phyloP scores from a whole-genome alignment of 2,113 vertebrate genomes.

The Callospermophilus lateralis region DNA sequence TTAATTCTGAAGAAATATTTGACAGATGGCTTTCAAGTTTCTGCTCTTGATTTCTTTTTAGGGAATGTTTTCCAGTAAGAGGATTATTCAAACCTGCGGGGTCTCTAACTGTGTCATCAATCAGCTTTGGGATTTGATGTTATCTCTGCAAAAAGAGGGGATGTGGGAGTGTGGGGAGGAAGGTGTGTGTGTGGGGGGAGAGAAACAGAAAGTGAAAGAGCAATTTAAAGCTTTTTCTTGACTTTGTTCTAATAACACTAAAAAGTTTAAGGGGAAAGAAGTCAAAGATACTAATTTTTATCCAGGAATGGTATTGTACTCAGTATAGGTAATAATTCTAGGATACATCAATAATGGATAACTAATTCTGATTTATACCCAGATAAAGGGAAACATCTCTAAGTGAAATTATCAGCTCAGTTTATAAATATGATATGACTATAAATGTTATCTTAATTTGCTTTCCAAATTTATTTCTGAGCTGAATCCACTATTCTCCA shows the following conservation, averaged over 20 bases:
- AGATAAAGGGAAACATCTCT: neutral
- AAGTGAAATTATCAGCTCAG: slow-evolving; percentile 1
- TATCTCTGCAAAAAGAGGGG: neutral
- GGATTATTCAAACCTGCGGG: neutral
- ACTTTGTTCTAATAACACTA: neutral
- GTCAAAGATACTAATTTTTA: slow-evolving; percentile 42
- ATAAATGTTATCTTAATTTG: slow-evolving; percentile 20
- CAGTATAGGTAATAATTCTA: neutral
- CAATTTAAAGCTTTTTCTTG: neutral
- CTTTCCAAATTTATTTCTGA: slow-evolving; percentile 27
- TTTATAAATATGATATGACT: neutral
- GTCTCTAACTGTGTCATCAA: neutral
- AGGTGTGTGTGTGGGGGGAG: neutral
- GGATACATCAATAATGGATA: neutral
- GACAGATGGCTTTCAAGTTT: neutral
- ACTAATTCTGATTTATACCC: neutral
- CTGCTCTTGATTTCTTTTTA: neutral
- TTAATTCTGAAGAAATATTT: slow-evolving; percentile 24
- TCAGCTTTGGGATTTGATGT: neutral
- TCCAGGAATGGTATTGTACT: neutral
- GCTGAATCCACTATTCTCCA: neutral
- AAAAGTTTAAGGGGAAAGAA: neutral
- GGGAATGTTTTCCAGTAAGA: neutral
- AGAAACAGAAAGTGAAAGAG: too few relatives aligned
- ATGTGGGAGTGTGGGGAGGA: neutral